These are phyloP conservation scores for Helleia helle DNA, from an alignment of 2,888 invertebrate species.

Conservation along the genomic window DNA sequence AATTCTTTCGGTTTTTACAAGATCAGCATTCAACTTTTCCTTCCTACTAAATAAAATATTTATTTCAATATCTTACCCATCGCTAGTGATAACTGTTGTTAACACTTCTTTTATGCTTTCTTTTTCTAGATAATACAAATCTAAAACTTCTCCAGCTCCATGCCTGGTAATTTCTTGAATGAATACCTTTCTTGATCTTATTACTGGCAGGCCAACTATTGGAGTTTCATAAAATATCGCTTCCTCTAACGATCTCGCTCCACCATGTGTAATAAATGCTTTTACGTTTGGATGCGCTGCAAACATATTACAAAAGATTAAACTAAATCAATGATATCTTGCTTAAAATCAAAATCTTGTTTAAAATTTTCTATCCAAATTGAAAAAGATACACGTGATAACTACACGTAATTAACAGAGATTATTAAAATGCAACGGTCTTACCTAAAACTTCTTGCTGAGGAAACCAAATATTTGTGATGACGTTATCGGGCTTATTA, in stretches of 20 bases:
- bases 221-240: conserved; percentile 57
- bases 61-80: too few relatives aligned
- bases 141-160: conserved; percentile 51
- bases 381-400: too few relatives aligned
- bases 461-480: conserved; percentile 64
- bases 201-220: conserved; percentile 50
- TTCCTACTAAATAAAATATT: too few relatives aligned
- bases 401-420: too few relatives aligned
- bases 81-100: conserved; percentile 33
- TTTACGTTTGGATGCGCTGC: conserved; percentile 58
- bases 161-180: conserved; percentile 47
- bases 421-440: too few relatives aligned
- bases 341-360: too few relatives aligned
- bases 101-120: conserved; percentile 40
- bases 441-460: conserved; percentile 72
- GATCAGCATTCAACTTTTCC: too few relatives aligned
- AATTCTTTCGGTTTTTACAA: too few relatives aligned
- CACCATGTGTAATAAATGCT: conserved; percentile 59
- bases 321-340: too few relatives aligned
- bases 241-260: conserved; percentile 59
- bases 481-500: conserved; percentile 55
- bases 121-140: conserved; percentile 48
- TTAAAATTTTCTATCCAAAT: too few relatives aligned
- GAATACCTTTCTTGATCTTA: conserved; percentile 47
- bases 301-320: too few relatives aligned